Conservation (phyloP, 2,113 vertebrate species). For the Myotis brandtii region DNA sequence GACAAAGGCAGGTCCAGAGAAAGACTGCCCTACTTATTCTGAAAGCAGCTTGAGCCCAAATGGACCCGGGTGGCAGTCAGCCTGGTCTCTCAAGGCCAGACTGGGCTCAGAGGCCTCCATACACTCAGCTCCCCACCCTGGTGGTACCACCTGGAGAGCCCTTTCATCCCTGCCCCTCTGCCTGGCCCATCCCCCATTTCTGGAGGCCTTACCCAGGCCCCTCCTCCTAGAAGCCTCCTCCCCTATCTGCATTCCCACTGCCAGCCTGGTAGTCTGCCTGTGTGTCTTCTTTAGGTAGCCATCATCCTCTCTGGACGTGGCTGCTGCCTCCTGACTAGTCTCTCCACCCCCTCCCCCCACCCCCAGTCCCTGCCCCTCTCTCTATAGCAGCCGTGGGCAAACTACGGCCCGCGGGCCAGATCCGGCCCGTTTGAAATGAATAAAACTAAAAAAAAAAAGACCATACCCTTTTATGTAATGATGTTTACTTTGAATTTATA, state of each 20-base stretch:
- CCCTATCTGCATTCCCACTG: neutral
- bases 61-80: neutral
- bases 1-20: constrained; percentile 1
- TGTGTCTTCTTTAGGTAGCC: neutral
- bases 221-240: neutral
- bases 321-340: neutral
- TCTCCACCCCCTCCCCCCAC: rapidly evolving
- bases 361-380: neutral
- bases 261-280: neutral
- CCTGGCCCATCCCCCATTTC: neutral
- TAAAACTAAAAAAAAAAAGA: too few relatives aligned
- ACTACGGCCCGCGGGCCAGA: too few relatives aligned
- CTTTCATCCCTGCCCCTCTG: too few relatives aligned
- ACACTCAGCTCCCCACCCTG: neutral
- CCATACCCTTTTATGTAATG: too few relatives aligned
- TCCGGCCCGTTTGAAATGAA: too few relatives aligned
- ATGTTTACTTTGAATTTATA: too few relatives aligned
- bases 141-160: neutral
- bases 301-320: neutral
- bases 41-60: neutral
- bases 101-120: neutral
- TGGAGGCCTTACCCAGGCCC: neutral
- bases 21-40: constrained; percentile 26
- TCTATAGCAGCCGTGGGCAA: neutral
- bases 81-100: neutral